Evolutionary conservation across 2,888 invertebrate genomes (phyloP).

Genomic region (Amblyteles armatorius): DNA sequence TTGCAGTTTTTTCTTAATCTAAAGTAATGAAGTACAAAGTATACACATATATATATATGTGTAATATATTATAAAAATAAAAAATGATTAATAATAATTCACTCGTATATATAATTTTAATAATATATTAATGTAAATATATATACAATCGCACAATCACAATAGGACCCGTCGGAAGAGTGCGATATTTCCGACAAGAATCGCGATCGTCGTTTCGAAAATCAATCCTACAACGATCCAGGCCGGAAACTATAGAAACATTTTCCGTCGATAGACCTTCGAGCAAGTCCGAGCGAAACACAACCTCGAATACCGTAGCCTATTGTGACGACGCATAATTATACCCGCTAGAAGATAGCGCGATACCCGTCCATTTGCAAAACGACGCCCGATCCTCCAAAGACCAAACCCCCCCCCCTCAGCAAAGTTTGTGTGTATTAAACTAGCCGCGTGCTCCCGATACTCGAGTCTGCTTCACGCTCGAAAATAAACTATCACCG

Average conservation of each 20-base stretch:
- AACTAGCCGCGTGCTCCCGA: conserved; percentile 34
- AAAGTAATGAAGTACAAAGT: too few relatives aligned
- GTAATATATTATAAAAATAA: too few relatives aligned
- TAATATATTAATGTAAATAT: too few relatives aligned
- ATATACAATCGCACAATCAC: too few relatives aligned
- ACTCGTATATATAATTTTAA: too few relatives aligned
- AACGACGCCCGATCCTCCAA: conserved; percentile 7
- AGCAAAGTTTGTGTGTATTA: background rate
- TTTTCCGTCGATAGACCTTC: conserved; percentile 11
- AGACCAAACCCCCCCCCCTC: too few relatives aligned
- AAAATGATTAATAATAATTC: too few relatives aligned
- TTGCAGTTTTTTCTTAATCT: too few relatives aligned
- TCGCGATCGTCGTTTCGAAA: conserved; percentile 50
- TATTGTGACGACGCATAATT: conserved; percentile 16
- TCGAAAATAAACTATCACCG: conserved; percentile 58
- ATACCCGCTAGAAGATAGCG: conserved; percentile 2
- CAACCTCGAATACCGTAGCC: background rate
- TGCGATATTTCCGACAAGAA: conserved; percentile 20
- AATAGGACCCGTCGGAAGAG: conserved; percentile 28
- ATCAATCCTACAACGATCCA: conserved; percentile 51
- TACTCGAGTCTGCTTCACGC: conserved; percentile 23
- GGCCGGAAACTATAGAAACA: conserved; percentile 42
- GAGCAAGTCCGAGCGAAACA: background rate
- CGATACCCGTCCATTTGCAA: conserved; percentile 23
- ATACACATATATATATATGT: too few relatives aligned